These are phyloP conservation scores for Lerista edwardsae DNA, from an alignment of 2,797 vertebrate genomes.

Conservation along the genomic window DNA sequence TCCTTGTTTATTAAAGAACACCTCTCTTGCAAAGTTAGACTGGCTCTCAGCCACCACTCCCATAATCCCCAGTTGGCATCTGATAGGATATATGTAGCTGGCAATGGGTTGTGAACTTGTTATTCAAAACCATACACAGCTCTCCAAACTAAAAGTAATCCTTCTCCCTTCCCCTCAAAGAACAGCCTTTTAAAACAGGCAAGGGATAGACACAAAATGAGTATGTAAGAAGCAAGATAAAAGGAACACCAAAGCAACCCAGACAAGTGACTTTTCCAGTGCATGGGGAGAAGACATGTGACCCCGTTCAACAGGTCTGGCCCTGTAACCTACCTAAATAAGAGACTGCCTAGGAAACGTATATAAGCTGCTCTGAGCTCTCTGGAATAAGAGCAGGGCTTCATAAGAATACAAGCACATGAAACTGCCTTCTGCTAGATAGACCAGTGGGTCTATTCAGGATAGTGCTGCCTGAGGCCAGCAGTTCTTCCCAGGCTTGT, in stretches of 20 bases:
- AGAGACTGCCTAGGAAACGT: neutral
- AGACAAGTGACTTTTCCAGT: neutral
- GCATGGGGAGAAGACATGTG: neutral
- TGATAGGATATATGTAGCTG: constrained; percentile 1
- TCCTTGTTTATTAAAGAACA: constrained; percentile 5
- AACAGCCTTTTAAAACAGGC: neutral
- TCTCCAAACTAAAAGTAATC: constrained; percentile 4
- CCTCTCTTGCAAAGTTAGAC: constrained; percentile 14
- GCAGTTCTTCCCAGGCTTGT: neutral
- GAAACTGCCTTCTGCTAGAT: neutral
- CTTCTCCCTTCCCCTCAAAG: neutral
- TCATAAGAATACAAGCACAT: neutral
- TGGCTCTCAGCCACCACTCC: neutral
- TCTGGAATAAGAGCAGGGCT: neutral
- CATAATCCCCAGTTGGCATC: constrained; percentile 24
- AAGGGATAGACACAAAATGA: neutral
- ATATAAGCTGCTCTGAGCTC: no score
- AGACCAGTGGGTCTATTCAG: neutral
- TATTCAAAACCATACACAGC: constrained; percentile 20
- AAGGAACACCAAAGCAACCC: neutral
- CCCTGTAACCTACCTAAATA: neutral
- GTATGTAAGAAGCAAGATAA: constrained; percentile 45
- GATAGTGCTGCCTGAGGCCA: fast-evolving
- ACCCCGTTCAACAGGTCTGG: neutral
- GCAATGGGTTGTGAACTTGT: neutral